These are phyloP conservation scores for Pitta sordida DNA, from an alignment of 2,113 vertebrate genomes.

Conservation along the genomic window DNA sequence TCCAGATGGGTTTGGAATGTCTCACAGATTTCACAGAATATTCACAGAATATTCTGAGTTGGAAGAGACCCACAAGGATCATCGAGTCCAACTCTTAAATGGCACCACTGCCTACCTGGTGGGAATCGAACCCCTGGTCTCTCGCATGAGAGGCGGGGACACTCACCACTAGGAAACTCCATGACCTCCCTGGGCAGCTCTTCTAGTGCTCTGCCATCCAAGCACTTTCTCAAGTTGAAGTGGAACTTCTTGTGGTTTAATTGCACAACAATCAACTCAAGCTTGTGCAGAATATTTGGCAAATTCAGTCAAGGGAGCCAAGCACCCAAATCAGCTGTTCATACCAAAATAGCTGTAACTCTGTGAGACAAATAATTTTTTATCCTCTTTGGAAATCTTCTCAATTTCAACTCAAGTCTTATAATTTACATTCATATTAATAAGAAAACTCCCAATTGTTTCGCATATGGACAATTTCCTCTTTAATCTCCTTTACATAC, in stretches of 20 bases:
- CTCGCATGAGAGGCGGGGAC: too few relatives aligned
- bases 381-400: not conserved
- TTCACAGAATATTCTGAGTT: too few relatives aligned
- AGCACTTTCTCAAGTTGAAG: not conserved
- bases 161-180: too few relatives aligned
- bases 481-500: not conserved
- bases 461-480: not conserved
- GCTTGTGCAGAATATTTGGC: not conserved
- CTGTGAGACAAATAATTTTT: not conserved
- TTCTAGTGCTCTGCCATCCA: not conserved
- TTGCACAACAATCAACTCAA: not conserved
- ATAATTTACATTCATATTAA: not conserved
- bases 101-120: too few relatives aligned
- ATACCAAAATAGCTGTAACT: not conserved
- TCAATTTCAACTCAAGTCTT: not conserved
- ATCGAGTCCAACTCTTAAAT: too few relatives aligned
- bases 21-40: too few relatives aligned
- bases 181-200: accelerated
- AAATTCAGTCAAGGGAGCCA: not conserved
- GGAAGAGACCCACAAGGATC: too few relatives aligned
- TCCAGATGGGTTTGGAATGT: not conserved
- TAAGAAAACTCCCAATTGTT: not conserved
- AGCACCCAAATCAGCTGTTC: not conserved
- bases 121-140: too few relatives aligned
- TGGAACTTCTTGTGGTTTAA: not conserved